Evolutionary conservation across 2,113 vertebrate genomes (phyloP).

Genomic region (Anoura caudifer): DNA sequence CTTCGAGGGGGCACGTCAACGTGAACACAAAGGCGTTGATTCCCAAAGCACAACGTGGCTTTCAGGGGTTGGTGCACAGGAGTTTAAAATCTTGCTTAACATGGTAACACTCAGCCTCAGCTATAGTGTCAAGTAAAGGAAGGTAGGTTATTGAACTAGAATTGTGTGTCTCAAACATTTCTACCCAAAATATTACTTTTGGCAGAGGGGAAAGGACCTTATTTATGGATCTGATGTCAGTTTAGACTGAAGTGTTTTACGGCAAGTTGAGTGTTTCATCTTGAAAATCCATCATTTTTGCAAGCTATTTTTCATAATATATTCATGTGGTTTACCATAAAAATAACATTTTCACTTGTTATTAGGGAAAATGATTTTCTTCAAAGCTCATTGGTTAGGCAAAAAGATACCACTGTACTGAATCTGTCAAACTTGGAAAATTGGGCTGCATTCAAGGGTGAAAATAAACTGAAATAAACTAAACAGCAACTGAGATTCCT

Average conservation of each 20-base stretch:
- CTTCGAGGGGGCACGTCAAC: background rate
- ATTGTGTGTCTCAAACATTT: background rate
- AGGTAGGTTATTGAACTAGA: background rate
- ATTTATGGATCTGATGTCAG: background rate
- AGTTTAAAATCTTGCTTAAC: background rate
- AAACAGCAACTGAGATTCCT: background rate
- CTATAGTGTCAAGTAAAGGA: background rate
- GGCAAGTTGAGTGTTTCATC: background rate
- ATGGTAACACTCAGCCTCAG: background rate
- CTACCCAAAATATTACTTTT: background rate
- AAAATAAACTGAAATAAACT: background rate
- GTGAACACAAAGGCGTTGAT: background rate
- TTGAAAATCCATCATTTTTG: background rate
- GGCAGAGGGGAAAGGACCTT: background rate
- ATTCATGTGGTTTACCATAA: background rate
- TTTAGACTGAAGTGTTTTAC: background rate
- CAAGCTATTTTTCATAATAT: background rate
- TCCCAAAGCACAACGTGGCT: background rate
- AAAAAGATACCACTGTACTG: background rate
- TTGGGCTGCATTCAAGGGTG: background rate
- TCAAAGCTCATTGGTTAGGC: background rate
- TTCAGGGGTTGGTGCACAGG: background rate
- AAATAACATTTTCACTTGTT: background rate
- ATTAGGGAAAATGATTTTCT: background rate
- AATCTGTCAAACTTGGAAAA: background rate